These are phyloP conservation scores for Spizella passerina DNA, from an alignment of 2,797 vertebrate species.

Conservation along the genomic window DNA sequence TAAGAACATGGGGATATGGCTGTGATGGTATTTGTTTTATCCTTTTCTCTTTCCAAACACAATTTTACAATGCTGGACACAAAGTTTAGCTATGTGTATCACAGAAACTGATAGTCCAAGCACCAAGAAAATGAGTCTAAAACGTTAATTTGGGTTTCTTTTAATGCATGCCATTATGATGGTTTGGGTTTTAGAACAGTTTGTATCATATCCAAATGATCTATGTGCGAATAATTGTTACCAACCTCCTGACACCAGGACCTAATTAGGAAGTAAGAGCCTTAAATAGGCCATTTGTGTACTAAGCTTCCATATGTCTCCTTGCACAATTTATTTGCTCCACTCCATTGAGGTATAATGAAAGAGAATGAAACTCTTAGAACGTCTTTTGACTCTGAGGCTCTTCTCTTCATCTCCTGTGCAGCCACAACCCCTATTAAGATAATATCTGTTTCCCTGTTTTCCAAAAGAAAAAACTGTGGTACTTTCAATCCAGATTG, in stretches of 20 bases:
- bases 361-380: conserved; percentile 25
- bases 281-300: conserved; percentile 40
- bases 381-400: conserved; percentile 20
- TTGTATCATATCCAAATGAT: conserved; percentile 10
- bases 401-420: not conserved
- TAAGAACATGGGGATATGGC: not conserved
- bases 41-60: not conserved
- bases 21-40: not conserved
- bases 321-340: conserved; percentile 45
- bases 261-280: conserved; percentile 47
- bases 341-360: conserved; percentile 52
- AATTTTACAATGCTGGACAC: not conserved
- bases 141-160: not conserved
- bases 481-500: not conserved
- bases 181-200: not conserved
- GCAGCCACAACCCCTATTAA: not conserved
- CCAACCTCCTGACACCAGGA: conserved; percentile 37
- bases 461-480: not conserved
- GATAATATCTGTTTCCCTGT: not conserved
- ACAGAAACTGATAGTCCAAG: not conserved
- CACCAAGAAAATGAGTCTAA: not conserved
- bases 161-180: not conserved
- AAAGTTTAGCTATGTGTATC: not conserved
- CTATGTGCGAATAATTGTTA: conserved; percentile 47
- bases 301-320: conserved; percentile 49